A percentile compares a stretch with the other conserved stretches of the same genome.
phyloP scores from a whole-genome alignment of 1,140 invertebrate genomes.

The Oryctes rhinoceros region DNA sequence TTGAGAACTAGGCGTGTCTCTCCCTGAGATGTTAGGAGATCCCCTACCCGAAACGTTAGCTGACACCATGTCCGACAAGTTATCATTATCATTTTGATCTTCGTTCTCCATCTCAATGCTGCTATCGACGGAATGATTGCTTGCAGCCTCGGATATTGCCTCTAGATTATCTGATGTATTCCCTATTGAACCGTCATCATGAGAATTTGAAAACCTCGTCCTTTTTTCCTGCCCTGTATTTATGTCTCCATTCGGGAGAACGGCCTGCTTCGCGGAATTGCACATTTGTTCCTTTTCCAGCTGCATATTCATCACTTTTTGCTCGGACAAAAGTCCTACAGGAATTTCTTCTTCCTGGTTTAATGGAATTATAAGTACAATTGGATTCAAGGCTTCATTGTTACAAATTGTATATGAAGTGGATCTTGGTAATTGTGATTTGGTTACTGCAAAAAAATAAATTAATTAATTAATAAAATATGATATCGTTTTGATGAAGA shows the following conservation, averaged over 20 bases:
- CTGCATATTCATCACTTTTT: constrained; percentile 67
- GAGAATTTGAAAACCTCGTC: constrained; percentile 81
- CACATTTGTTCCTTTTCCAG: constrained; percentile 20
- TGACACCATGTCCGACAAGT: constrained; percentile 95
- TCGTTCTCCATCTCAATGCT: constrained; percentile 86
- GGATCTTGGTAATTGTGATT: constrained; percentile 21
- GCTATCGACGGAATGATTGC: constrained; percentile 94
- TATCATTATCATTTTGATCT: constrained; percentile 89
- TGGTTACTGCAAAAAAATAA: constrained; percentile 14
- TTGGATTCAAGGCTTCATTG: constrained; percentile 22
- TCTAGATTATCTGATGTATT: constrained; percentile 94
- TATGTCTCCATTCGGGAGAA: constrained; percentile 45
- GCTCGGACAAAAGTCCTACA: constrained; percentile 76
- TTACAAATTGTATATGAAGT: neutral
- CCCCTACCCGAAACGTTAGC: constrained; percentile 93
- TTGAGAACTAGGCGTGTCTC: constrained; percentile 95
- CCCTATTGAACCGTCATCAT: constrained; percentile 86
- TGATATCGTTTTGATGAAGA: no score
- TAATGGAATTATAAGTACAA: constrained; percentile 75
- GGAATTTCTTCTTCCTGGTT: constrained; percentile 66
- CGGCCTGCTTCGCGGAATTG: neutral
- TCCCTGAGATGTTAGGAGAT: constrained; percentile 78
- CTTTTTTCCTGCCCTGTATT: constrained; percentile 54
- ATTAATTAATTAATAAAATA: no score
- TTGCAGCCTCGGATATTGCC: constrained; percentile 93